Evolutionary conservation across 2,888 invertebrate species (phyloP).

Genomic region (Cheilosia soror): DNA sequence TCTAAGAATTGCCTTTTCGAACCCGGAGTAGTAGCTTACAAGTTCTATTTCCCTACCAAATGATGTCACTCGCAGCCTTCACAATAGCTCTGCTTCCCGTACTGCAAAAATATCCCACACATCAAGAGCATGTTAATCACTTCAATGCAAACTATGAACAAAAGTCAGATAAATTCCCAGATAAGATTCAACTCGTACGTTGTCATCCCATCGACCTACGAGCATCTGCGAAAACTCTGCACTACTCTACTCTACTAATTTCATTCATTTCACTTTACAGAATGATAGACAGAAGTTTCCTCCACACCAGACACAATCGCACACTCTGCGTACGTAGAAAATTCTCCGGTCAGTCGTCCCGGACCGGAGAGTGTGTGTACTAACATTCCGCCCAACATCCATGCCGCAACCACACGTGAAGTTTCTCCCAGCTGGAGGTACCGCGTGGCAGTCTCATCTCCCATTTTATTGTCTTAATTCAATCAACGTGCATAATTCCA

Average conservation of each 20-base stretch:
- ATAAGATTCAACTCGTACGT: conserved; percentile 33
- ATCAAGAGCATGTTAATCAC: conserved; percentile 23
- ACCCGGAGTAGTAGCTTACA: neutral
- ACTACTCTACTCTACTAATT: conserved; percentile 36
- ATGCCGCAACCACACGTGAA: conserved; percentile 66
- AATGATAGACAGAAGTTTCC: conserved; percentile 66
- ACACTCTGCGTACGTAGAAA: conserved; percentile 45
- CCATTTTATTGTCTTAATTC: conserved; percentile 75
- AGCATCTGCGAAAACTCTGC: conserved; percentile 58
- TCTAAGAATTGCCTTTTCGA: neutral
- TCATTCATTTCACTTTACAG: conserved; percentile 58
- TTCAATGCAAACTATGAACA: conserved; percentile 45
- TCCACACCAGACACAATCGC: conserved; percentile 49
- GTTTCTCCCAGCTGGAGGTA: conserved; percentile 45
- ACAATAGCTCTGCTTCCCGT: neutral
- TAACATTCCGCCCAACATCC: conserved; percentile 57
- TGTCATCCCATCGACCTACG: conserved; percentile 44
- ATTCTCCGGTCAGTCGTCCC: conserved; percentile 8
- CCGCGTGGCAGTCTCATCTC: conserved; percentile 43
- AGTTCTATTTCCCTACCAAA: conserved; percentile 5
- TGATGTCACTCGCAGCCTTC: conserved; percentile 24
- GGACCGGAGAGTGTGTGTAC: conserved; percentile 42
- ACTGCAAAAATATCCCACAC: conserved; percentile 37
- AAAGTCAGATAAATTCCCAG: conserved; percentile 60
- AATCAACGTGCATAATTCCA: conserved; percentile 73